Percentiles rank a stretch among this genome's conserved stretches.
Conservation (phyloP, 1,140 invertebrate genomes). For the Cydia pomonella region DNA sequence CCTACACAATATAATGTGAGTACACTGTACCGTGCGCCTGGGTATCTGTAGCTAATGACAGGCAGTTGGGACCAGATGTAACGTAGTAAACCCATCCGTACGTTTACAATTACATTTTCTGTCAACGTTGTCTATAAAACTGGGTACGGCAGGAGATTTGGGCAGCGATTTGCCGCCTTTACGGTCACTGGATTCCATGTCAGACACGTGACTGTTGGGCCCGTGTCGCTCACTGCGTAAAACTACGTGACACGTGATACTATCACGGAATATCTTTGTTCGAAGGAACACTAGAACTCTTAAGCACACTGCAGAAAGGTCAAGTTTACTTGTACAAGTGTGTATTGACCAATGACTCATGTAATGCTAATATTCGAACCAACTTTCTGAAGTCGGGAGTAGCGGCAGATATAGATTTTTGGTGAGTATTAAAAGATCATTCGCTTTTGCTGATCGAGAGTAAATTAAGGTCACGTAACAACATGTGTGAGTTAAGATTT, state of each 20-base stretch:
- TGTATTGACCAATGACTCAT: not conserved
- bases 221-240: conserved; percentile 31
- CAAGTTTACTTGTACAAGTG: not conserved
- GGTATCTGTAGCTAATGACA: not conserved
- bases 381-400: not conserved
- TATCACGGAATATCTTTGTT: not conserved
- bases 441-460: not conserved
- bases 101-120: conserved; percentile 43
- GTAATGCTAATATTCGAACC: not conserved
- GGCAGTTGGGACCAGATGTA: not conserved
- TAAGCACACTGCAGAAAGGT: not conserved
- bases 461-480: too few relatives aligned
- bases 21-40: too few relatives aligned
- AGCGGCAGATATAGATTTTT: not conserved
- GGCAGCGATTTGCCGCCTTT: conserved; percentile 47
- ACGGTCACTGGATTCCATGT: conserved; percentile 39
- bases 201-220: conserved; percentile 41
- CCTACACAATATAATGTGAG: not conserved
- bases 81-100: conserved; percentile 14
- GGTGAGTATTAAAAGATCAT: not conserved
- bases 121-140: conserved; percentile 46
- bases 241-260: conserved; percentile 39
- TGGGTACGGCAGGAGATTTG: conserved; percentile 42
- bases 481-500: too few relatives aligned
- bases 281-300: conserved; percentile 2